Base-by-base conservation (phyloP, 2,888 invertebrate species). In the Drosophila stalkeri region DNA sequence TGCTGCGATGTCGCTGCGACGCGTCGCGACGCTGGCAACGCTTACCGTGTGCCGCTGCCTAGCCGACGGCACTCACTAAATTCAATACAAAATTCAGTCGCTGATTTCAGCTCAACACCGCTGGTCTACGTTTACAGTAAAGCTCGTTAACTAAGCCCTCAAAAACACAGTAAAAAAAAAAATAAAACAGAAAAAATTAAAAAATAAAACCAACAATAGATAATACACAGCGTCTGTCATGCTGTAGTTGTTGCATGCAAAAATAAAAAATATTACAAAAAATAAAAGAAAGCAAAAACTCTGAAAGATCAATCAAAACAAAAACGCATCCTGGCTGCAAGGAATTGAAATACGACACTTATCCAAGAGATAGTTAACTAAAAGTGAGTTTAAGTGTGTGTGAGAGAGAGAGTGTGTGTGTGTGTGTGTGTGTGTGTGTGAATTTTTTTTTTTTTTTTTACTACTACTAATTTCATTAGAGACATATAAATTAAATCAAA, bases 61-160 rank as follows among this genome's bases (percentile, higher is more conserved):
- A 71, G 73, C 67, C 80, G 72, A 80, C 78, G 75, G 75, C 77
- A 74, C 78, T 83, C 84, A 87, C 75, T 67, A 82, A 82, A 82
- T 75, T 74, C 79, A 89, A 82, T 86, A 82, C 80, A 75, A 89
- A 82, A 82, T 91, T 91, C 81, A 91, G 91, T 91, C 89, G 91
- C 89, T 90, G 86, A 87, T 86, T 84, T 91, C 73, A 86, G 91
- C 91, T 91, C 90, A 89, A 76, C 86, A 82, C 78, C 84, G 89
- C 82, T 85, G 89, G 79, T 80, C 74, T 88, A 75, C 73, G 70
- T 61, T 60, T 16, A 62, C 60, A 46, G 51, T 49, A 63, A 72
- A 74, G 73, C 76, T 78, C 64, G 76, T 65, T 69, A 66, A 60
- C 56, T 68, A 63, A 72, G 63, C 80, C 35, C 44, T 49, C 59